Evolutionary conservation across 2,113 vertebrate species (phyloP), one percentile per base, ranked within the genome.

Genomic region (Setophaga coronata): DNA sequence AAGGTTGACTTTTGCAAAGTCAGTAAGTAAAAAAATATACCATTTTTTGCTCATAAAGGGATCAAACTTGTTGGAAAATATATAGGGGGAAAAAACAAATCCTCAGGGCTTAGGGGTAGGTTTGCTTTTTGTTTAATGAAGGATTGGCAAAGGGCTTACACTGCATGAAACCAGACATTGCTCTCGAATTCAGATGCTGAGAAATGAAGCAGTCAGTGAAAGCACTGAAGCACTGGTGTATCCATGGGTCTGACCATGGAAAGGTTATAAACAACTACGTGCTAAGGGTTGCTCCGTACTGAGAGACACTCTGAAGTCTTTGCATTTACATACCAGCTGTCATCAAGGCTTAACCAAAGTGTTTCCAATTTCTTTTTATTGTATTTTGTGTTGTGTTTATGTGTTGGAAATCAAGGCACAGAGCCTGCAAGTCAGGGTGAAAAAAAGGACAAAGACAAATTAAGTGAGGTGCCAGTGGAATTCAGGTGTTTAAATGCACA

Each of bases 161-260:
- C n/a, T 40, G 60, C 33, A 28, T 3, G 14, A 47, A 86, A 61
- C n/a, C 16, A 45, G 58, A 50, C 33, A 34, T 50, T 10, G 24
- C 31, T 66, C 45, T 67, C 5, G 0, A 76, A 65, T 65, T 85
- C 66, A 36, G 47, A 42, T 5, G 38, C 29, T 40, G 26, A 60
- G 64, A 82, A 93, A 74, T 8, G 40, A 79, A 79, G 56, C 60
- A 62, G 36, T 38, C 29, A 6, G 56, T 14, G 69, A 51, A 78
- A 58, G 51, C 24, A 71, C 12, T 0, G 0, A 71, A 84, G 43
- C 23, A 43, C 16, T 9, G 73, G 29, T 0, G 0, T 29, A 60
- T 67, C 87, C 25, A 18, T 43, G 38, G 81, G 42, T 51, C 81
- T 89, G 73, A 82, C 77, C 76, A 16, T 3, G 29, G 14, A 64